Base-by-base conservation (phyloP, 2,888 invertebrate genomes). In the Cetonia aurata region DNA sequence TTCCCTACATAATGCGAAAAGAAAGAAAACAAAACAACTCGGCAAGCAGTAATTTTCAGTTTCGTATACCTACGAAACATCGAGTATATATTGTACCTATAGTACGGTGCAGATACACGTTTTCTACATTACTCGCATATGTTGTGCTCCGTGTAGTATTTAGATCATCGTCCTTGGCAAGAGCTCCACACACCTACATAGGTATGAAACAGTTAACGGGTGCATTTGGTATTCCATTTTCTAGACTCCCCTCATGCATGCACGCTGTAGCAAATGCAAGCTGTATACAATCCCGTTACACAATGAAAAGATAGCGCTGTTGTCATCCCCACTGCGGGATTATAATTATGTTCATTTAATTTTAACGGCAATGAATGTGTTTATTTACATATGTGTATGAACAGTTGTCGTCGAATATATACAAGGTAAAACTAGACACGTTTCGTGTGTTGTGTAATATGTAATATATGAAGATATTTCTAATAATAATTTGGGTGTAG, bases 211-310 rank as follows among this genome's bases (percentile, higher is more conserved):
- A 42, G 42, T 57, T 42, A 42, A 13, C 15, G n/a, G 41, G 17
- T 56, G 56, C 57, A 57, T 57, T 57, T 44, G 19, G 19, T 57
- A 57, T 41, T 57, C 42, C 15, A 41, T 57, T 56, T 57, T 57
- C 57, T 57, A 6, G 42, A 6, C 33, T 3, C 42, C 42, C 19
- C n/a, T n/a, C n/a, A n/a, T n/a, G n/a, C 19, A 42, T 25, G 42
- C 12, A 37, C 42, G 1, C 10, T 37, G 37, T 37, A 37, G 37
- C 6, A 37, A 9, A 57, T 57, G 57, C 57, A 17, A 42, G 19
- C n/a, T 17, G 42, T 13, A 53, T 56, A 57, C 6, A 57, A 57
- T 57, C 57, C 57, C 57, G 57, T 57, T 42, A 57, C n/a, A 42
- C 42, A 19, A 10, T 10, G 42, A 57, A 57, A 17, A 17, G 42